Base-by-base conservation (phyloP, 2,888 invertebrate species). In the Noctua pronuba region DNA sequence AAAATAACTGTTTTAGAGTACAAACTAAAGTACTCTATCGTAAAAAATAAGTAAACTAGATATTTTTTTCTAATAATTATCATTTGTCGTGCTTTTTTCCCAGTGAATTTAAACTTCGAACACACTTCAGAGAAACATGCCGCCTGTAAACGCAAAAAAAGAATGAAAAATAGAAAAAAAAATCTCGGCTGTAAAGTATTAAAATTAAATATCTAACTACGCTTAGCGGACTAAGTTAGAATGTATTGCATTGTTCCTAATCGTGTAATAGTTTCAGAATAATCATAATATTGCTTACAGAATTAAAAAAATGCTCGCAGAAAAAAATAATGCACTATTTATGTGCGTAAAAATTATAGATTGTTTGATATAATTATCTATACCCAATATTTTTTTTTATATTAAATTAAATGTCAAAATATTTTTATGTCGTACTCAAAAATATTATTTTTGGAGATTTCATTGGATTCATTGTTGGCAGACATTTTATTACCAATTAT, bases 201-300 rank as follows among this genome's bases (percentile, higher is more conserved):
- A 92, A 90, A 92, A 91, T 92, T 90, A 92, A 91, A 92, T 91
- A 91, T 89, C 93, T 93, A 94, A 92, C 92, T 94, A 93, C 92
- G 91, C 94, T 93, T 94, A 94, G 83, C 85, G 79, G 86, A 89
- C 92, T 94, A 94, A 86, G 91, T 93, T 92, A 94, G 93, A 94
- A 94, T 94, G 93, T 95, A 94, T 95, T 95, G 95, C 94, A 94
- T 94, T 93, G 93, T 92, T 93, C 92, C 91, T 92, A 87, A 80
- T 89, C 86, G 89, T 88, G 89, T 90, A 89, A 89, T 88, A 89
- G 85, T 90, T 89, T 87, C 86, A 88, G 88, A 88, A 89, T 90
- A 90, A 87, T 81, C 71, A 82, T 87, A 92, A 82, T 88, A 92
- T 90, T 88, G 88, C 89, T 88, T 91, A 92, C 71, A 87, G 78